phyloP scores from a whole-genome alignment of 2,888 invertebrate species.

The Dicranocentrus wangi region DNA sequence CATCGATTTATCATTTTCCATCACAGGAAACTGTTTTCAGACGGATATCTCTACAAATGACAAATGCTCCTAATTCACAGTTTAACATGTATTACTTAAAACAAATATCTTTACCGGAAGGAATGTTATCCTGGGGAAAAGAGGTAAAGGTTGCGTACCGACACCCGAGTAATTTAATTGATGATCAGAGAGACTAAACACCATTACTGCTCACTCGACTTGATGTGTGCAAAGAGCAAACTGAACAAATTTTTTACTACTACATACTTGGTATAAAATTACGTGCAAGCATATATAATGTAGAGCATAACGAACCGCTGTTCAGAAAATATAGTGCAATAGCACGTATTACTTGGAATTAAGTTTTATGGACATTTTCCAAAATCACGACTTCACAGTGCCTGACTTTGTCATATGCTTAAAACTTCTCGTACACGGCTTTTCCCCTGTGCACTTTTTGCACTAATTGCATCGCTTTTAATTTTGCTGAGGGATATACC shows the following conservation, averaged over 20 bases:
- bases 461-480: background rate
- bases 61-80: slow-evolving; percentile 5
- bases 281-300: background rate
- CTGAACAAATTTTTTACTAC: background rate
- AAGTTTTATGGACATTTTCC: slow-evolving; percentile 10
- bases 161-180: background rate
- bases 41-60: background rate
- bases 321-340: background rate
- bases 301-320: background rate
- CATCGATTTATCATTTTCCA: slow-evolving; percentile 36
- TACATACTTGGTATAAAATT: background rate
- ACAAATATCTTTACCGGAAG: too few relatives aligned
- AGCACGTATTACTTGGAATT: background rate
- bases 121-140: too few relatives aligned
- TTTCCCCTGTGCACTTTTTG: slow-evolving; percentile 19
- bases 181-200: background rate
- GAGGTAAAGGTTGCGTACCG: too few relatives aligned
- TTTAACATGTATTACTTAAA: background rate
- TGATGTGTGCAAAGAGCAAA: background rate
- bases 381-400: background rate
- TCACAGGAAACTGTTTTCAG: slow-evolving; percentile 14
- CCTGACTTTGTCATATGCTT: background rate
- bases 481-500: background rate
- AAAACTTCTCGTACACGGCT: background rate
- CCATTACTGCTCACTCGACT: background rate